A percentile compares a stretch with the other conserved stretches of the same genome.
Conservation (phyloP, 1,140 invertebrate species). For the Drosophila orosa region DNA sequence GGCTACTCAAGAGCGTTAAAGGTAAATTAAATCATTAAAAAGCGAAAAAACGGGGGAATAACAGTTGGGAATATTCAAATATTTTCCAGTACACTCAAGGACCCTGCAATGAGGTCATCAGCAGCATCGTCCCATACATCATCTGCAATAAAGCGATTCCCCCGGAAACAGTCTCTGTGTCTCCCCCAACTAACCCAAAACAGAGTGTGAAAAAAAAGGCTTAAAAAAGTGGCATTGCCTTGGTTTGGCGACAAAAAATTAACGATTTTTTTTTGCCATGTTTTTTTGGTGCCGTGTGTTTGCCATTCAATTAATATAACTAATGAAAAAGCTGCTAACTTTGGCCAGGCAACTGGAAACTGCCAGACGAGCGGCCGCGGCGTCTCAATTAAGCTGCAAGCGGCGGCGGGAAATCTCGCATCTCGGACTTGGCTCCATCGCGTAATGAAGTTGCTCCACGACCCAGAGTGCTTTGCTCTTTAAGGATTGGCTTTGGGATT, state of each 20-base stretch:
- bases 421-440: constrained; percentile 22
- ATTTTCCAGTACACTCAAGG: constrained; percentile 5
- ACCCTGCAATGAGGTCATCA: constrained; percentile 40
- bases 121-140: constrained; percentile 31
- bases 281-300: constrained; percentile 25
- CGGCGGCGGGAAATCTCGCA: constrained; percentile 23
- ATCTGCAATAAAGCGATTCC: constrained; percentile 43
- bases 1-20: accelerated
- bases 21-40: no score
- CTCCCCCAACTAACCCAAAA: constrained; percentile 20
- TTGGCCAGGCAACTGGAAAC: constrained; percentile 50
- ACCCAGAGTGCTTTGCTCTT: constrained; percentile 28
- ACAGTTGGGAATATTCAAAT: background rate
- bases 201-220: constrained; percentile 19
- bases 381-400: constrained; percentile 67
- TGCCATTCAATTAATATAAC: constrained; percentile 76
- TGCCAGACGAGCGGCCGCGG: constrained; percentile 30
- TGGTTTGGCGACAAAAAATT: constrained; percentile 45
- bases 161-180: constrained; percentile 6
- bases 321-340: constrained; percentile 72
- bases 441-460: constrained; percentile 59
- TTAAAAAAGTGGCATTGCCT: constrained; percentile 35
- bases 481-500: constrained; percentile 59
- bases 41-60: background rate
- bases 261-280: constrained; percentile 1